phyloP scores from a whole-genome alignment of 2,113 vertebrate genomes.

The Siphamia tubifer region DNA sequence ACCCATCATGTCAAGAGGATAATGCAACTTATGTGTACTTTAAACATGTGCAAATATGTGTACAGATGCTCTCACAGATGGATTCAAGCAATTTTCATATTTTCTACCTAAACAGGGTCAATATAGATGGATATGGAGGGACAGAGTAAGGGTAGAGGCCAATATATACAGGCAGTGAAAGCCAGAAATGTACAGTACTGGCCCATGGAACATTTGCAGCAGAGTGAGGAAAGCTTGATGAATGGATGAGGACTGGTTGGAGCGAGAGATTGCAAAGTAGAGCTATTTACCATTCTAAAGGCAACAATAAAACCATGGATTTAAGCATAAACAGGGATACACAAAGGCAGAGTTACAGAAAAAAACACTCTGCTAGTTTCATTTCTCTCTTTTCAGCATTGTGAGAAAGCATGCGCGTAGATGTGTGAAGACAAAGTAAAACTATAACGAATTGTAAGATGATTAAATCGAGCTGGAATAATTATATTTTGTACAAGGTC shows the following conservation, averaged over 20 bases:
- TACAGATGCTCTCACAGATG: background rate
- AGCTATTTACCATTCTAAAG: constrained; percentile 16
- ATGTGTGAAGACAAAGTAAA: background rate
- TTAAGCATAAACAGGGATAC: constrained; percentile 23
- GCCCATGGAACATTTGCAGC: background rate
- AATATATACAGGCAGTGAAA: background rate
- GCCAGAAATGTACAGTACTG: background rate
- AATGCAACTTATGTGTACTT: no score
- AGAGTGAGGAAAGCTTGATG: constrained; percentile 29
- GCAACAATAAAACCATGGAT: constrained; percentile 41
- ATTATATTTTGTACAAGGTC: constrained; percentile 33
- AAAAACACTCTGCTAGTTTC: background rate
- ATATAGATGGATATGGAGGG: background rate
- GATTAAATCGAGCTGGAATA: constrained; percentile 22
- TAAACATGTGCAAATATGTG: background rate
- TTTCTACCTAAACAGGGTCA: background rate
- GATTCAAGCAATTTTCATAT: background rate
- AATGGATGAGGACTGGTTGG: constrained; percentile 19
- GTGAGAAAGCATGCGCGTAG: background rate
- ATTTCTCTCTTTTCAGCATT: background rate
- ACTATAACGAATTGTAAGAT: background rate
- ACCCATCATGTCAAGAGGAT: no score
- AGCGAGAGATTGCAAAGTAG: background rate
- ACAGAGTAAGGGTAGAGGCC: background rate
- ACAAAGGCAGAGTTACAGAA: constrained; percentile 20